These are phyloP conservation scores for Acrossocheilus wenchowensis DNA, from an alignment of 2,797 vertebrate species.

Conservation along the genomic window DNA sequence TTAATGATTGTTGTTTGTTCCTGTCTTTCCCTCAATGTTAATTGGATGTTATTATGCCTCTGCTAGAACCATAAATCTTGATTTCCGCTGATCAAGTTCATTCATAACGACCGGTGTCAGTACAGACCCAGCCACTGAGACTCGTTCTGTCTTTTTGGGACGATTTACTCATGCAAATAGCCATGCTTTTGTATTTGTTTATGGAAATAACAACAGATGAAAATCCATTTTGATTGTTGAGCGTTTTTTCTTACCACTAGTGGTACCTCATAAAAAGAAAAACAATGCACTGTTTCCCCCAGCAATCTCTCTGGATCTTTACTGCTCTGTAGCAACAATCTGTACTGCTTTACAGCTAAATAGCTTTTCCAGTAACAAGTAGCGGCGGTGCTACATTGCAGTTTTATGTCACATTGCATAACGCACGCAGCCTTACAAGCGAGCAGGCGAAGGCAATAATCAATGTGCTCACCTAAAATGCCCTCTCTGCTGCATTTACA, in stretches of 20 bases:
- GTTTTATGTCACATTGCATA: slow-evolving; percentile 26
- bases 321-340: slow-evolving; percentile 17
- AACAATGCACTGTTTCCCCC: neutral
- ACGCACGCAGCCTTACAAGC: slow-evolving; percentile 5
- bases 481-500: slow-evolving; percentile 15
- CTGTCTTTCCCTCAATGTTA: slow-evolving; percentile 51
- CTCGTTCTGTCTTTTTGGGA: slow-evolving; percentile 9
- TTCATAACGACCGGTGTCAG: neutral
- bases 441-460: slow-evolving; percentile 6
- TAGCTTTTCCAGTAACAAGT: slow-evolving; percentile 40
- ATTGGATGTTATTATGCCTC: slow-evolving; percentile 61
- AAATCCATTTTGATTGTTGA: slow-evolving; percentile 15
- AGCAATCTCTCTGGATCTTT: slow-evolving; percentile 23
- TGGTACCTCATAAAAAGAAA: slow-evolving; percentile 22
- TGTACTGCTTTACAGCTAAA: slow-evolving; percentile 26
- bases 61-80: slow-evolving; percentile 52
- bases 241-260: neutral
- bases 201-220: slow-evolving; percentile 8
- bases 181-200: slow-evolving; percentile 19
- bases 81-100: slow-evolving; percentile 31
- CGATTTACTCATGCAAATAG: slow-evolving; percentile 4
- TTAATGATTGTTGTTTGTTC: slow-evolving; percentile 44
- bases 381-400: neutral
- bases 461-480: slow-evolving; percentile 5
- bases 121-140: neutral